Base-by-base conservation (phyloP, 1,140 invertebrate species). In the Zeugodacus cucurbitae region DNA sequence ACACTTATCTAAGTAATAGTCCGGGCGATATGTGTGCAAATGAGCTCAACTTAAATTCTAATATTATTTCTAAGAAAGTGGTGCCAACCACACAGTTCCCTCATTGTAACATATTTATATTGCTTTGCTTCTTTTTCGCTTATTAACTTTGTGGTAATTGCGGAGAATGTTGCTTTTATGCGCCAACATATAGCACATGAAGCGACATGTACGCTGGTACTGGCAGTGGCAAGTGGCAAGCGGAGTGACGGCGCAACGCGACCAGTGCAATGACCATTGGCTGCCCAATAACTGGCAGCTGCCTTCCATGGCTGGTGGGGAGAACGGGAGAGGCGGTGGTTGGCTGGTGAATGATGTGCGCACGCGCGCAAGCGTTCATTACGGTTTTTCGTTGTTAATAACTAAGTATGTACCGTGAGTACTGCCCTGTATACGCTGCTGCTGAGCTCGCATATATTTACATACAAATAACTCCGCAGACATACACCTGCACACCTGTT, bases 121-220 rank as follows among this genome's bases (percentile, higher is more conserved):
- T 26, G 26, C 48, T 20, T 54, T 82, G 44, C 26, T 48, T 82
- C 74, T 82, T 82, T 54, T 82, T 74, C 41, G 74, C 74, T 82
- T 82, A 82, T 82, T 82, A 82, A 82, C 74, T 82, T 82, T 82
- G 74, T 82, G 41, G 74, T 82, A 82, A 82, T 82, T 82, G 74
- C 26, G 37, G 37, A 29, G 32, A 74, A 29, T 74, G 70, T 41
- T 74, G n/a, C n/a, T n/a, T 62, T 62, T 62, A 11, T 62, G 29
- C 34, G 64, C 14, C 22, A 32, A 37, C 67, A 74, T 74, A 74
- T 74, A 74, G 67, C 34, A 74, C 67, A 22, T 82, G 37, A 82
- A 44, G 41, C 74, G 74, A 48, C 74, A 82, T 78, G 48, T 78
- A 22, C n/a, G 22, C 58, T 62, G 14, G n/a, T n/a, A n/a, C n/a